These are phyloP conservation scores for Pollenia griseotomentosa DNA, from an alignment of 2,888 invertebrate species.

Conservation along the genomic window DNA sequence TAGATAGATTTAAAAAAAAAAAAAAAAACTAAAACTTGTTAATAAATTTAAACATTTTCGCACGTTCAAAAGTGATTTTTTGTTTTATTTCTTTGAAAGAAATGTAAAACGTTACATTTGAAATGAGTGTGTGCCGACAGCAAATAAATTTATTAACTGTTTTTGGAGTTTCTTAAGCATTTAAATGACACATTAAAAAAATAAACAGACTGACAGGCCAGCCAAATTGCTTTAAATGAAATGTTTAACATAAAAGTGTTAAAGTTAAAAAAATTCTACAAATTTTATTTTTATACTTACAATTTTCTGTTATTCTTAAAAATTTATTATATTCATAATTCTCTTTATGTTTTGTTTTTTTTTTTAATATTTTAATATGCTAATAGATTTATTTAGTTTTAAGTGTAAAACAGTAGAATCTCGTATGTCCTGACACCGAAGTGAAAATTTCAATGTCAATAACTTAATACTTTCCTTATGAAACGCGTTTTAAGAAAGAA, in stretches of 20 bases:
- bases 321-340: too few relatives aligned
- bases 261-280: too few relatives aligned
- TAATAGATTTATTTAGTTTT: too few relatives aligned
- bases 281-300: too few relatives aligned
- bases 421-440: too few relatives aligned
- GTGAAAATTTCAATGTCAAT: too few relatives aligned
- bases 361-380: too few relatives aligned
- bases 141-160: conserved; percentile 21
- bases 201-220: background rate
- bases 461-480: too few relatives aligned
- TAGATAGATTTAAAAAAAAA: background rate
- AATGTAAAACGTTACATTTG: conserved; percentile 1
- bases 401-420: too few relatives aligned
- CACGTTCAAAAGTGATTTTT: conserved; percentile 33
- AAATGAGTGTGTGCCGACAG: background rate
- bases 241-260: background rate
- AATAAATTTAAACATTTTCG: conserved; percentile 52
- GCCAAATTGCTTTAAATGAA: background rate
- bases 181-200: background rate
- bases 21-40: background rate
- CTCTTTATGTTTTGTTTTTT: too few relatives aligned
- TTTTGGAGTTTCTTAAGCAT: conserved; percentile 7
- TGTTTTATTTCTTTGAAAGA: background rate
- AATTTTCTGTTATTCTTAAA: too few relatives aligned
- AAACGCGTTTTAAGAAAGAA: too few relatives aligned